Percentiles rank a stretch among this genome's conserved stretches.
Conservation (phyloP, 2,888 invertebrate genomes). For the Eristalis pertinax region DNA sequence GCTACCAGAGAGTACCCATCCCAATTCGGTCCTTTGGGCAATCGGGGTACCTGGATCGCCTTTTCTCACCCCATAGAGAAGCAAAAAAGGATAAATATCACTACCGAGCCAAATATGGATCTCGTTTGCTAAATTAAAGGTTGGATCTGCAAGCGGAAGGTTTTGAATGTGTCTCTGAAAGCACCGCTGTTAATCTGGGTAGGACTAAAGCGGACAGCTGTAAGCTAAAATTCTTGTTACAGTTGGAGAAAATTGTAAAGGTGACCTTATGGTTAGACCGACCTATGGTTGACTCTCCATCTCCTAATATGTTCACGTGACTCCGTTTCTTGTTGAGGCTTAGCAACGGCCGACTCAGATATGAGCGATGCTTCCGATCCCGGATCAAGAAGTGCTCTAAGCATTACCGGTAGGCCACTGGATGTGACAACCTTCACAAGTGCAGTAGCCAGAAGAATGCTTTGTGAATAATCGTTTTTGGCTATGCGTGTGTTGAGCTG, state of each 20-base stretch:
- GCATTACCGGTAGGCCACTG: not conserved
- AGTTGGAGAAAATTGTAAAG: too few relatives aligned
- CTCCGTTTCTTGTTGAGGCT: not conserved
- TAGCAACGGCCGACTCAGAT: not conserved
- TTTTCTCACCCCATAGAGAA: too few relatives aligned
- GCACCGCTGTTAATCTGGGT: not conserved
- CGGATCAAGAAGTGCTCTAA: not conserved
- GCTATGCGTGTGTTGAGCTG: too few relatives aligned
- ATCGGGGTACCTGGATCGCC: too few relatives aligned
- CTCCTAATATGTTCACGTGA: too few relatives aligned
- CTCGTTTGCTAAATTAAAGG: not conserved
- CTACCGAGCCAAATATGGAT: conserved; percentile 7
- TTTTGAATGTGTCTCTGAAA: conserved; percentile 15
- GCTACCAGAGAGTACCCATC: not conserved
- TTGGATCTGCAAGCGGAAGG: not conserved
- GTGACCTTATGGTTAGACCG: too few relatives aligned
- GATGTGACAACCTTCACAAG: too few relatives aligned
- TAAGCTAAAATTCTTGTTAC: too few relatives aligned
- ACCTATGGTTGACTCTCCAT: too few relatives aligned
- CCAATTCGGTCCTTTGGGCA: conserved; percentile 15
- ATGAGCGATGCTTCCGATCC: not conserved
- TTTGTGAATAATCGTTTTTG: too few relatives aligned
- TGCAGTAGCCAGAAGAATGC: too few relatives aligned
- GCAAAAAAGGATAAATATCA: not conserved
- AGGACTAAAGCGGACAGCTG: too few relatives aligned